Percentiles rank a stretch among this genome's conserved stretches.
Conservation (phyloP, 1,140 invertebrate species). For the Drosophila tristis region DNA sequence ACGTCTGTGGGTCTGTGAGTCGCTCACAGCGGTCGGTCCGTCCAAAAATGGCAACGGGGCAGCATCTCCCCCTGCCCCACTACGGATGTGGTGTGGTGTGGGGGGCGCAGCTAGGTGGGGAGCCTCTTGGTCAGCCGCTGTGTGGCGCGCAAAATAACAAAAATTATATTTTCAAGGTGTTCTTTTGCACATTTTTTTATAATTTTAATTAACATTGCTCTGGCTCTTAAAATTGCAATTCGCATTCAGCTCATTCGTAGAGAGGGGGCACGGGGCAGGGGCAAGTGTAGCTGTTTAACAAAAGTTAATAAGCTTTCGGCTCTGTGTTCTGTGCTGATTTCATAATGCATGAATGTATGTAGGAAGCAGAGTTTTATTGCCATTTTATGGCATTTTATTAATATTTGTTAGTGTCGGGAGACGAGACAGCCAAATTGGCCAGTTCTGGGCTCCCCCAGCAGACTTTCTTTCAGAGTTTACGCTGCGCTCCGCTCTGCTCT, state of each 20-base stretch:
- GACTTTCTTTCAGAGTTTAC: constrained; percentile 13
- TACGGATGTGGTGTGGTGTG: constrained; percentile 5
- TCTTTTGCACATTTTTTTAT: constrained; percentile 70
- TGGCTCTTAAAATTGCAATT: constrained; percentile 66
- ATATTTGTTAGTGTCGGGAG: constrained; percentile 53
- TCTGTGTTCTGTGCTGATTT: constrained; percentile 52
- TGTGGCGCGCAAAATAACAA: constrained; percentile 69
- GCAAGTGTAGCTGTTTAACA: constrained; percentile 55
- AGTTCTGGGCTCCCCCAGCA: background rate
- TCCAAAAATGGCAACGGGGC: constrained; percentile 72
- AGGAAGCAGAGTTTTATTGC: constrained; percentile 65
- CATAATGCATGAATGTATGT: constrained; percentile 26
- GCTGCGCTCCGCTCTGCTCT: no score
- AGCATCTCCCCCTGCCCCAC: constrained; percentile 21
- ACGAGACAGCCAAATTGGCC: constrained; percentile 3
- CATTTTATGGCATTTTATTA: constrained; percentile 77
- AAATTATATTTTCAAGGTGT: constrained; percentile 82
- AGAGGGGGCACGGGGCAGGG: no score
- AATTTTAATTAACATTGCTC: constrained; percentile 76
- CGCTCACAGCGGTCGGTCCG: constrained; percentile 73
- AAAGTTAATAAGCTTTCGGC: constrained; percentile 51
- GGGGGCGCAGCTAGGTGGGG: constrained; percentile 14
- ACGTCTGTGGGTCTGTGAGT: no score
- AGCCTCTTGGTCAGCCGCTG: constrained; percentile 46
- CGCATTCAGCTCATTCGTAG: constrained; percentile 51